Conservation (phyloP, 2,113 vertebrate genomes). For the Argyrosomus japonicus region DNA sequence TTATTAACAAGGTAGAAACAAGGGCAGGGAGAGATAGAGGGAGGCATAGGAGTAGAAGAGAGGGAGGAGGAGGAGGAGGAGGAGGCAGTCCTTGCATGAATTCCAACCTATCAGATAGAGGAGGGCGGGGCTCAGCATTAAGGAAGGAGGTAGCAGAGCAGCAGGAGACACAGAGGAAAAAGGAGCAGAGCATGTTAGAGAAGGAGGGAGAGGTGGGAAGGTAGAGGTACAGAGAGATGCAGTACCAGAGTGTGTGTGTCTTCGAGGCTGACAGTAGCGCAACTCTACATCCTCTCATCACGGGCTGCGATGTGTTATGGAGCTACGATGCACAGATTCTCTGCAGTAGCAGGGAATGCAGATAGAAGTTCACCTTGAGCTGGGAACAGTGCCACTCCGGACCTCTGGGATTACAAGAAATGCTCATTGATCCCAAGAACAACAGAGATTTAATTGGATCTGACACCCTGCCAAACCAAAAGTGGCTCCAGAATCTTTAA, state of each 20-base stretch:
- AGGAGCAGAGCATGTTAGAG: constrained; percentile 57
- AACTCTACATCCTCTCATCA: constrained; percentile 45
- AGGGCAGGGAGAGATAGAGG: constrained; percentile 56
- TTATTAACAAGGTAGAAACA: constrained; percentile 73
- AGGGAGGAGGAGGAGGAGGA: constrained; percentile 39
- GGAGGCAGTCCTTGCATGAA: constrained; percentile 27
- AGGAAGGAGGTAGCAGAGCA: constrained; percentile 70
- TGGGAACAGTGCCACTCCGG: constrained; percentile 48
- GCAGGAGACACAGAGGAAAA: constrained; percentile 71
- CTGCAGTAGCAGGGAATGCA: constrained; percentile 54
- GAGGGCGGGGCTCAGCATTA: constrained; percentile 62
- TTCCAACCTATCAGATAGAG: constrained; percentile 66
- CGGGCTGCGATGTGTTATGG: constrained; percentile 34
- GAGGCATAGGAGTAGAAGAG: constrained; percentile 41
- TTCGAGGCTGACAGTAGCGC: constrained; percentile 65
- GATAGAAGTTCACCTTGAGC: constrained; percentile 76
- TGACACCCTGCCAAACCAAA: constrained; percentile 18
- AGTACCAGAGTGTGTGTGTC: constrained; percentile 74
- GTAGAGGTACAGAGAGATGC: constrained; percentile 75
- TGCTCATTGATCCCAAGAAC: constrained; percentile 1
- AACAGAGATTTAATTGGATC: constrained; percentile 20
- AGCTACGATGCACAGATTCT: constrained; percentile 40
- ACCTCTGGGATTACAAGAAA: constrained; percentile 61
- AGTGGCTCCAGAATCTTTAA: constrained; percentile 22
- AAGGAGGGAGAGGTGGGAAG: constrained; percentile 62